Evolutionary conservation across 1,140 invertebrate species (phyloP).

Genomic region (Ectropis grisescens): DNA sequence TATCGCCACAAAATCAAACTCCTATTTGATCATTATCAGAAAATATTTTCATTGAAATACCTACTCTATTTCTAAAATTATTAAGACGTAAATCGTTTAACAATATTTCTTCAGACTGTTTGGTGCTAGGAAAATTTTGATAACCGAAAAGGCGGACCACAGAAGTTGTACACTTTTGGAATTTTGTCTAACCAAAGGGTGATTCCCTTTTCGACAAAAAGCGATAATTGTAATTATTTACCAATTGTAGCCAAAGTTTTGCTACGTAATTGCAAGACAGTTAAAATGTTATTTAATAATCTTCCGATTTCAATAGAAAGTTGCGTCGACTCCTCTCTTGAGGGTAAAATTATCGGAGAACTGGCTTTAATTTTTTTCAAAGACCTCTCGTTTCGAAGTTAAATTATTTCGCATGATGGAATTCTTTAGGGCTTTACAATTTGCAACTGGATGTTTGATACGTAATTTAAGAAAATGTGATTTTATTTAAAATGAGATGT

Average conservation of each 20-base stretch:
- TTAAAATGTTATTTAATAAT: slow-evolving; percentile 60
- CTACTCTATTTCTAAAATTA: slow-evolving; percentile 23
- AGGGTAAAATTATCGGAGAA: slow-evolving; percentile 37
- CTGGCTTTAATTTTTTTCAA: slow-evolving; percentile 44
- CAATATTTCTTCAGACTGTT: slow-evolving; percentile 24
- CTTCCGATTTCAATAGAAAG: slow-evolving; percentile 37
- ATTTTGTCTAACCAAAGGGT: slow-evolving; percentile 59
- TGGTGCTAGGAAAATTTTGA: slow-evolving; percentile 53
- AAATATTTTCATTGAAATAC: slow-evolving; percentile 28
- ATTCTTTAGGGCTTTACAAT: slow-evolving; percentile 38
- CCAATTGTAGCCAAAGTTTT: slow-evolving; percentile 57
- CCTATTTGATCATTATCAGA: slow-evolving; percentile 56
- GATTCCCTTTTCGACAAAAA: too few relatives aligned
- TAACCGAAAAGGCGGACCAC: slow-evolving; percentile 41
- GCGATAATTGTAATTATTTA: slow-evolving; percentile 68
- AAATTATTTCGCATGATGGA: slow-evolving; percentile 56
- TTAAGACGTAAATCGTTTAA: slow-evolving; percentile 27
- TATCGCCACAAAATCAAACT: slow-evolving; percentile 67
- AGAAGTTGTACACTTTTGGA: slow-evolving; percentile 54
- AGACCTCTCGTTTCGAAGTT: slow-evolving; percentile 42
- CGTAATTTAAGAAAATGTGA: neutral
- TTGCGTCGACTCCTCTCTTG: slow-evolving; percentile 35
- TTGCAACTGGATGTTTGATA: slow-evolving; percentile 26
- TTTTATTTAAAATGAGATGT: too few relatives aligned
- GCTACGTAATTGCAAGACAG: slow-evolving; percentile 47